Conservation (phyloP, 2,113 vertebrate genomes). For the Amazona vittata region DNA sequence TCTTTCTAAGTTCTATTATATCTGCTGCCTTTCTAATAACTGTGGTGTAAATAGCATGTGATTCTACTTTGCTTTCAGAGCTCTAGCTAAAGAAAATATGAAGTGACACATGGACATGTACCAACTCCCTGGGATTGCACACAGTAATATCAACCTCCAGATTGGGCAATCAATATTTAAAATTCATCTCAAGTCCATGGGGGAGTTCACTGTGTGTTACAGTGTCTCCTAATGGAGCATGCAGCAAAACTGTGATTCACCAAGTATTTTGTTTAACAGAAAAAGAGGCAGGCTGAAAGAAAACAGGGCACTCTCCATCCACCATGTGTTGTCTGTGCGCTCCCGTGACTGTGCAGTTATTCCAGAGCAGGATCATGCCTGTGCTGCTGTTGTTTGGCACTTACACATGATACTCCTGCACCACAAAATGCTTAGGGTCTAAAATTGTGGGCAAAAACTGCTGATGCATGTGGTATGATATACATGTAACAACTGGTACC, state of each 20-base stretch:
- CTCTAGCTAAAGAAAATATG: background rate
- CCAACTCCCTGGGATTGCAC: background rate
- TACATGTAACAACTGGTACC: background rate
- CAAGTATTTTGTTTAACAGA: background rate
- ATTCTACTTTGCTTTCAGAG: background rate
- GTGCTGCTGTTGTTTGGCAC: background rate
- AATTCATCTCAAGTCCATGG: background rate
- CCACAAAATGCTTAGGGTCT: background rate
- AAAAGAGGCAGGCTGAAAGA: background rate
- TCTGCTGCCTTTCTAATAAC: background rate
- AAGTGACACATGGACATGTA: background rate
- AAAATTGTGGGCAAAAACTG: rapidly evolving
- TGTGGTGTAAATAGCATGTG: background rate
- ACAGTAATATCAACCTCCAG: background rate
- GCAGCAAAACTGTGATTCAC: background rate
- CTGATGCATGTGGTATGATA: background rate
- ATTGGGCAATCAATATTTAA: constrained; percentile 21
- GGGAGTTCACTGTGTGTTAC: background rate
- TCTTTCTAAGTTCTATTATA: background rate
- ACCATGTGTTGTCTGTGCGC: rapidly evolving
- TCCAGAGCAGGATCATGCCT: background rate
- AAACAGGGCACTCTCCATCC: background rate
- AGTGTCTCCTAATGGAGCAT: background rate
- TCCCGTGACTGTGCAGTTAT: background rate
- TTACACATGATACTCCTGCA: background rate